Evolutionary conservation across 2,113 vertebrate species (phyloP).

Genomic region (Fulmarus glacialis): DNA sequence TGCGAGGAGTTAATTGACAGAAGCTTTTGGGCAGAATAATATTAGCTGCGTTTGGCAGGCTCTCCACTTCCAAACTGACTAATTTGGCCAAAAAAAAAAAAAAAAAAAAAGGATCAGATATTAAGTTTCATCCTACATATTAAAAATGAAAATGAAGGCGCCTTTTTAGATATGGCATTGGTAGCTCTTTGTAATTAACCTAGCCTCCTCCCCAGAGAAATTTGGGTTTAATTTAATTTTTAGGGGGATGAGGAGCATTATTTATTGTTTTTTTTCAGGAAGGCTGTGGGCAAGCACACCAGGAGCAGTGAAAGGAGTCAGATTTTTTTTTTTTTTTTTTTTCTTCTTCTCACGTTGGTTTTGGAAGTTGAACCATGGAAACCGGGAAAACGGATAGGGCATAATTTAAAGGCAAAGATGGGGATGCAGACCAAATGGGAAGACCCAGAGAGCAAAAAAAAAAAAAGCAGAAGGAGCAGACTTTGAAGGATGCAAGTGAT

Average conservation of each 20-base stretch:
- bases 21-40: not conserved
- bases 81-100: not conserved
- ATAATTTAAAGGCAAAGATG: not conserved
- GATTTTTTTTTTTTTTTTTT: not conserved
- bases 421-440: not conserved
- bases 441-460: not conserved
- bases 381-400: not conserved
- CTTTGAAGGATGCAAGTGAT: not conserved
- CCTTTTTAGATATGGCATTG: conserved; percentile 9
- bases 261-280: conserved; percentile 24
- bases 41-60: not conserved
- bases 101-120: not conserved
- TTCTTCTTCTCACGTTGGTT: not conserved
- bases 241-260: conserved; percentile 35
- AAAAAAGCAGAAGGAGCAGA: not conserved
- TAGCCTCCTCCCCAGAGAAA: conserved; percentile 42
- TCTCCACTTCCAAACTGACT: not conserved
- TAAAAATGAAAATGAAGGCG: conserved; percentile 14
- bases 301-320: not conserved
- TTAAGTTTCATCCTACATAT: conserved; percentile 11
- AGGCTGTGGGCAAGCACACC: conserved; percentile 10
- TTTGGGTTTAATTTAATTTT: conserved; percentile 60
- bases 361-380: not conserved
- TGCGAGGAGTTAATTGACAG: not conserved
- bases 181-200: conserved; percentile 61